Evolutionary conservation across 2,888 invertebrate genomes (phyloP).

Genomic region (Mimas tiliae): DNA sequence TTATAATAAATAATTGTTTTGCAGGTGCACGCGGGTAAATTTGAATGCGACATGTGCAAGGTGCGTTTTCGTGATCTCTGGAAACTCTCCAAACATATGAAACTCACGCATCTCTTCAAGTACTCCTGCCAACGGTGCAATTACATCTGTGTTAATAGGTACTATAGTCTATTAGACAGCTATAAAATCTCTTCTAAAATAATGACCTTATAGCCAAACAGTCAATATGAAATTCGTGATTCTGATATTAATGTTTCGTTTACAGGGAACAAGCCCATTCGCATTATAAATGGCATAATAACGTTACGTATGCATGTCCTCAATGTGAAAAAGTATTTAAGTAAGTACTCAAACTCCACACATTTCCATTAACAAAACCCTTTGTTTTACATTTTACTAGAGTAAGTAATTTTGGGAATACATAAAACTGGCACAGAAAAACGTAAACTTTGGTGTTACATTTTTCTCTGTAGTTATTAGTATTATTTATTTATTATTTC

Average conservation of each 20-base stretch:
- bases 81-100: conserved; percentile 76
- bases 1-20: background rate
- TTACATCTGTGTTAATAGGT: conserved; percentile 68
- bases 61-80: conserved; percentile 61
- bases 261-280: conserved; percentile 69
- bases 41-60: conserved; percentile 76
- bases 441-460: too few relatives aligned
- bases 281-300: conserved; percentile 75
- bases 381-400: background rate
- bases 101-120: conserved; percentile 66
- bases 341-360: conserved; percentile 53
- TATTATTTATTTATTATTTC: too few relatives aligned
- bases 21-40: conserved; percentile 58
- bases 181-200: too few relatives aligned
- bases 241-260: background rate
- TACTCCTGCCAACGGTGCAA: conserved; percentile 68
- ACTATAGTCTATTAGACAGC: background rate
- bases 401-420: background rate
- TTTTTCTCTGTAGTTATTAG: too few relatives aligned
- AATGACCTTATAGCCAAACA: too few relatives aligned
- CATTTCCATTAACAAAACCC: background rate
- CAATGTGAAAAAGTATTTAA: conserved; percentile 70
- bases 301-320: conserved; percentile 71
- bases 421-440: too few relatives aligned
- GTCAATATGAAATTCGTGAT: background rate